phyloP scores from a whole-genome alignment of 2,888 invertebrate species.

The Pterostichus niger region DNA sequence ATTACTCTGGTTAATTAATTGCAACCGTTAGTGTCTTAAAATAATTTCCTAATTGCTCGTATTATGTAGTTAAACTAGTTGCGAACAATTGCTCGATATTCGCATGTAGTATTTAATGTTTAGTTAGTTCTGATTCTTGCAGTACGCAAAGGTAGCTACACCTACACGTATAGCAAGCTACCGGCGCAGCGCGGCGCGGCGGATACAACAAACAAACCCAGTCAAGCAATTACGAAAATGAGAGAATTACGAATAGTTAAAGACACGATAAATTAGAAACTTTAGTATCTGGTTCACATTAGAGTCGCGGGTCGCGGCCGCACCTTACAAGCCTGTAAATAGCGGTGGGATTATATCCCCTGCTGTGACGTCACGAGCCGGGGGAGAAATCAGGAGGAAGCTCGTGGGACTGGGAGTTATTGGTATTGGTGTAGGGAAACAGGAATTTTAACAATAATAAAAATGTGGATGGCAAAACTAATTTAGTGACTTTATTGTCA shows the following conservation, averaged over 20 bases:
- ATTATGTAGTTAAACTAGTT: background rate
- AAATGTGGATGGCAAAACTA: too few relatives aligned
- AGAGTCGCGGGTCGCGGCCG: slow-evolving; percentile 11
- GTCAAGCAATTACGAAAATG: slow-evolving; percentile 8
- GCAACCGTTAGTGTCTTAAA: background rate
- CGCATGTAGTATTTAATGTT: too few relatives aligned
- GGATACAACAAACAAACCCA: slow-evolving; percentile 6
- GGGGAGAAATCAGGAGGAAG: background rate
- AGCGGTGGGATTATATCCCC: background rate
- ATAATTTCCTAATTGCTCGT: background rate
- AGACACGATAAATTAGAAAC: slow-evolving; percentile 20
- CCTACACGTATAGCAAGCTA: background rate
- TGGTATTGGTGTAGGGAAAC: too few relatives aligned
- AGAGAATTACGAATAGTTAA: slow-evolving; percentile 18
- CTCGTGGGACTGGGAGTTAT: too few relatives aligned
- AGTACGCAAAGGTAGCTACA: too few relatives aligned
- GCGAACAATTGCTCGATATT: background rate
- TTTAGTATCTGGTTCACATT: slow-evolving; percentile 32
- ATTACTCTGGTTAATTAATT: too few relatives aligned
- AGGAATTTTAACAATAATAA: too few relatives aligned
- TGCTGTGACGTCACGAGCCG: background rate
- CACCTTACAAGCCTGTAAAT: slow-evolving; percentile 1
- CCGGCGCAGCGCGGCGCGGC: too few relatives aligned
- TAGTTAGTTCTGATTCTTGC: background rate
- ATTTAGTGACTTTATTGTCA: too few relatives aligned